Percentiles rank a stretch among this genome's conserved stretches.
Evolutionary conservation across 30 jellyfish, hydroid and myxozoan genomes (phyloP).

Genomic region (Cassiopea xamachana): DNA sequence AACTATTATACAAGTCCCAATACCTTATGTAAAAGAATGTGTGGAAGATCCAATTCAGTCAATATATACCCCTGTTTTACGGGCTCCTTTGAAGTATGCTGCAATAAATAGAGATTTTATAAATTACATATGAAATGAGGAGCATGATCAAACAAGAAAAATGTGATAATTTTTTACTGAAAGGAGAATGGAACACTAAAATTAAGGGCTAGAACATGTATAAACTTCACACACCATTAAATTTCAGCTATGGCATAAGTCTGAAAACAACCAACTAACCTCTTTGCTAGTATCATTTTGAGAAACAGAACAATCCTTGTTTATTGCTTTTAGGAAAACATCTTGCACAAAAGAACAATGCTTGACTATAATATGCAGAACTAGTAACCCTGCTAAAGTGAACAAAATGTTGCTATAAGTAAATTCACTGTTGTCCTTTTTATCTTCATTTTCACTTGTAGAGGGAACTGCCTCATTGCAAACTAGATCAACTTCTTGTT

Average conservation of each 20-base stretch:
- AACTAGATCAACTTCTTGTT: slow-evolving; percentile 14
- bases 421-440: not conserved
- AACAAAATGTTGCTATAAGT: not conserved
- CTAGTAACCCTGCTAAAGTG: not conserved
- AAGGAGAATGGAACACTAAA: too few relatives aligned
- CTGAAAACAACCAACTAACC: not conserved
- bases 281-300: not conserved
- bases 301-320: not conserved
- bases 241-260: too few relatives aligned
- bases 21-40: slow-evolving; percentile 1
- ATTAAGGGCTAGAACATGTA: too few relatives aligned
- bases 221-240: not conserved
- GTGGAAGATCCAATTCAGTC: not conserved
- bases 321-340: not conserved
- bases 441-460: not conserved
- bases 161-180: too few relatives aligned
- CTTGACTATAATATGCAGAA: not conserved
- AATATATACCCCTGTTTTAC: not conserved
- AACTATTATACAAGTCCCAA: not conserved
- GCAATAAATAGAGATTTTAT: not conserved
- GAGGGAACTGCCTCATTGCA: not conserved
- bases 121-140: not conserved
- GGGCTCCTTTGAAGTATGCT: not conserved
- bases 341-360: not conserved
- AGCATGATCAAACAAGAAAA: not conserved